These are phyloP conservation scores for Erithacus rubecula DNA, from an alignment of 2,797 vertebrate species.

Conservation along the genomic window DNA sequence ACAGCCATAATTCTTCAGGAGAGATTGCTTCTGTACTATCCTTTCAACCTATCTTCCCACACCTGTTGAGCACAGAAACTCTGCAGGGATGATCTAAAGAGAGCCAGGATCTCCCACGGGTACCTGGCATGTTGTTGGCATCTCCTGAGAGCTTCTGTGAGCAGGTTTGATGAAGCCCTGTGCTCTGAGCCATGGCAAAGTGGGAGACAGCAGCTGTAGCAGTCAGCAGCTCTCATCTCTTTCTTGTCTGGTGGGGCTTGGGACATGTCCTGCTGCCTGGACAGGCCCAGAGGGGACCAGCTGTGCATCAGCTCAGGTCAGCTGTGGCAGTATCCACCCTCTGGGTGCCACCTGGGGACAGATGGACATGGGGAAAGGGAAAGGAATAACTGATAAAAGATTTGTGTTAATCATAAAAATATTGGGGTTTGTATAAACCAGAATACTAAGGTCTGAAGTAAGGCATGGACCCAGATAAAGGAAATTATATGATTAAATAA, in stretches of 20 bases:
- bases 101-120: neutral
- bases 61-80: rapidly evolving
- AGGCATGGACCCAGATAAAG: too few relatives aligned
- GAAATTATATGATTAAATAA: too few relatives aligned
- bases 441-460: too few relatives aligned
- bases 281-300: neutral
- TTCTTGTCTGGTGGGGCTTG: neutral
- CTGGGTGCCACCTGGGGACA: neutral
- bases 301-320: neutral
- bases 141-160: neutral
- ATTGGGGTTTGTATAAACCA: too few relatives aligned
- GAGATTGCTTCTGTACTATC: too few relatives aligned
- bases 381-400: neutral
- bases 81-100: neutral
- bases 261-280: neutral
- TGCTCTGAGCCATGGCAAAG: neutral
- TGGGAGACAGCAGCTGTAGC: neutral
- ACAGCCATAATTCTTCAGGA: too few relatives aligned
- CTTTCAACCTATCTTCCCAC: too few relatives aligned
- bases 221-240: rapidly evolving
- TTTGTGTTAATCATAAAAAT: too few relatives aligned
- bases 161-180: neutral
- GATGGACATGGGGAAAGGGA: rapidly evolving
- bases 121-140: neutral
- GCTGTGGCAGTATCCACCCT: neutral